Base-by-base conservation (phyloP, 2,113 vertebrate genomes). In the Hucho hucho region DNA sequence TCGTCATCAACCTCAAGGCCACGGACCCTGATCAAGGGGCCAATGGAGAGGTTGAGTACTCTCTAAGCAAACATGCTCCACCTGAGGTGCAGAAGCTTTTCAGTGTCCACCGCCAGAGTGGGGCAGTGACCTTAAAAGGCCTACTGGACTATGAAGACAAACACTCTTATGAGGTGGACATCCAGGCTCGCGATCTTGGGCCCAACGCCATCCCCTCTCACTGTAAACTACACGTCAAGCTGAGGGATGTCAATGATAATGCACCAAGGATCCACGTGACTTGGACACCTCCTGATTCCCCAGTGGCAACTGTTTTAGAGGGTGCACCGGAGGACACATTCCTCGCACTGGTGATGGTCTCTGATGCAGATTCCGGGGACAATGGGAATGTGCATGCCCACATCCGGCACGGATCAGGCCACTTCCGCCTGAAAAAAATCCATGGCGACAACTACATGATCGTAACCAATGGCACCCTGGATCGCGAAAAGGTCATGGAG, bases 41-140 rank as follows among this genome's bases (percentile, higher is more conserved):
- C 69, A 99, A 97, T 0, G 97, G 97, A 67, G 95, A 97, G 76
- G 94, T 98, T 0, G 95, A 95, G 72, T 99, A 96, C 83, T 96
- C 91, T 18, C 89, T 99, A 25, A 94, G 96, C 76, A 95, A 92
- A 72, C 95, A 97, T 0, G 87, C 92, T 0, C 88, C 91, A n/a
- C 83, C 37, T 0, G 92, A 96, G 61, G 94, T 97, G 49, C 92
- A 95, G 29, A 92, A 82, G 4, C 83, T 95, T 46, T 98, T 99
- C 24, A 77, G 75, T 49, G 89, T 99, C 0, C 85, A 97, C 1
- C 80, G 91, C 13, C 89, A 90, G 81, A 95, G 85, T 0, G 96
- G 96, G 70, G 92, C 91, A 1, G 29, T 98, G 75, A 79, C 88
- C 65, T 85, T 98, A 79, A 90, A 64, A 72, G 92, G 86, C 6